Evolutionary conservation across 92 coral and sea anemone species (phyloP).

Genomic region (Montipora capitata): DNA sequence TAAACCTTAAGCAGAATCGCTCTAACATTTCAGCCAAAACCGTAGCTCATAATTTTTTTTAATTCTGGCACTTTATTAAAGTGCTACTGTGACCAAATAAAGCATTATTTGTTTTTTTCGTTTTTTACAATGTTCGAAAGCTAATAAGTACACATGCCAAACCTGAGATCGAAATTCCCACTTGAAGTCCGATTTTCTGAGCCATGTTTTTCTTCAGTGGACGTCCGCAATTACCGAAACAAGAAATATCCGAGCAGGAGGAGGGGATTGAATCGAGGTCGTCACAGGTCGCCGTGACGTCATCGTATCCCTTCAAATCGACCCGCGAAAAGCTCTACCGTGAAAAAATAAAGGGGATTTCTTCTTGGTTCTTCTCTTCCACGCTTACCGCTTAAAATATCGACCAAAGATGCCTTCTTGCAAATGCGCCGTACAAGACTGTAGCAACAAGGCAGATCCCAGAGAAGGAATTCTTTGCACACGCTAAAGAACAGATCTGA

Average conservation of each 20-base stretch:
- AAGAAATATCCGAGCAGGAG: background rate
- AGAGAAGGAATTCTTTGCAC: background rate
- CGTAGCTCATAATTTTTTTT: no score
- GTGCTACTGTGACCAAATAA: constrained; percentile 17
- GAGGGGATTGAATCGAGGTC: background rate
- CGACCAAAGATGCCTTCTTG: background rate
- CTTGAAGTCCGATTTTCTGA: background rate
- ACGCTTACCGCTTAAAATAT: background rate
- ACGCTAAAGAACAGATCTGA: background rate
- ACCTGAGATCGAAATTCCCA: background rate
- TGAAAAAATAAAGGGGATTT: background rate
- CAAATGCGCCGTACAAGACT: background rate
- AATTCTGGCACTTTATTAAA: background rate
- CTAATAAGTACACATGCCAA: background rate
- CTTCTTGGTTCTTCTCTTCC: background rate
- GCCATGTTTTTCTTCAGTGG: background rate
- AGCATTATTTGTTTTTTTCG: background rate
- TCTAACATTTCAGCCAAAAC: no score
- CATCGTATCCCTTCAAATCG: background rate
- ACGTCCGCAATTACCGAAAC: background rate
- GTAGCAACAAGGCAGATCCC: background rate
- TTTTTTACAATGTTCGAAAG: background rate
- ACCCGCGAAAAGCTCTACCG: background rate
- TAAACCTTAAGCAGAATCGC: no score
- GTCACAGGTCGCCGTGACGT: no score